Evolutionary conservation across 2,797 vertebrate genomes (phyloP).

Genomic region (Esox masquinongy): DNA sequence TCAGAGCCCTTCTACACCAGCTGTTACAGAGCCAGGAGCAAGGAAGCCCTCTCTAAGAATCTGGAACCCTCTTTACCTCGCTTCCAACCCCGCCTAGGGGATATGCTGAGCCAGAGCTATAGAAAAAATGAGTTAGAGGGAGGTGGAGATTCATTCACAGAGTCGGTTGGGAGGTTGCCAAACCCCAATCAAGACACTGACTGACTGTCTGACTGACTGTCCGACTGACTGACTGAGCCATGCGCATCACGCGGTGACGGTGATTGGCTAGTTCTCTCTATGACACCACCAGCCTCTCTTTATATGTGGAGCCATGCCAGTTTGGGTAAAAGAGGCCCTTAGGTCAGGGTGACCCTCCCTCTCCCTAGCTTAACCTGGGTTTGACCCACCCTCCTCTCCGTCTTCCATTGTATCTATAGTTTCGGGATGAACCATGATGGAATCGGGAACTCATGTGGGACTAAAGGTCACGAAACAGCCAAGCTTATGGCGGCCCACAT

Average conservation of each 20-base stretch:
- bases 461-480: slow-evolving; percentile 97
- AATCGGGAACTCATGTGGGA: slow-evolving; percentile 97
- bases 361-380: background rate
- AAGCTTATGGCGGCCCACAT: slow-evolving; percentile 99
- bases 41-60: slow-evolving; percentile 56
- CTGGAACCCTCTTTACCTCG: slow-evolving; percentile 11
- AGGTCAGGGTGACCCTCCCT: background rate
- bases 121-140: background rate
- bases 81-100: background rate
- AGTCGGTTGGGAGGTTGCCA: background rate
- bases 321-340: background rate
- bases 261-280: background rate
- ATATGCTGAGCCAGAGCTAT: background rate
- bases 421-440: slow-evolving; percentile 99
- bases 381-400: slow-evolving; percentile 22
- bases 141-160: background rate
- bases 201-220: background rate
- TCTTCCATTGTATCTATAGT: slow-evolving; percentile 74
- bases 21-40: slow-evolving; percentile 72
- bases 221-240: background rate
- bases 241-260: too few species aligned
- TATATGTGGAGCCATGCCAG: background rate
- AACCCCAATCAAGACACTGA: too few species aligned
- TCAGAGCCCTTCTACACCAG: slow-evolving; percentile 66
- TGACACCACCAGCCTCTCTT: background rate